phyloP scores from a whole-genome alignment of 2,113 vertebrate species.

The Paradoxurus hermaphroditus region DNA sequence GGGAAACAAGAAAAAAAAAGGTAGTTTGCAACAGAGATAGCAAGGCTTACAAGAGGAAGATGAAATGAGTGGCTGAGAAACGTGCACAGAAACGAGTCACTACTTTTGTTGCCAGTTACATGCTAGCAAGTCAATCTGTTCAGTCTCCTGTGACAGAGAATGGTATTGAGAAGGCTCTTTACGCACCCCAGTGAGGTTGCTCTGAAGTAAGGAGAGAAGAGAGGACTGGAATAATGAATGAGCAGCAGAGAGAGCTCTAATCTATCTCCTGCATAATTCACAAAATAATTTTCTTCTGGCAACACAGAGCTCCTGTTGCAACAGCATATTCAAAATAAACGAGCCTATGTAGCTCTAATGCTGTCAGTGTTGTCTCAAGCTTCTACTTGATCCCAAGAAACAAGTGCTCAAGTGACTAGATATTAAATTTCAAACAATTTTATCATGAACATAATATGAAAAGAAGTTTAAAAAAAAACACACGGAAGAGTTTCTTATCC shows the following conservation, averaged over 20 bases:
- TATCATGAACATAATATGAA: not conserved
- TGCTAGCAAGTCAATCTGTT: not conserved
- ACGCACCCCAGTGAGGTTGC: not conserved
- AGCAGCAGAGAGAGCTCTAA: not conserved
- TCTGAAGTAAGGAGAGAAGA: slow-evolving; percentile 21
- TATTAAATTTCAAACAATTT: slow-evolving; percentile 45
- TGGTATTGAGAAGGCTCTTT: not conserved
- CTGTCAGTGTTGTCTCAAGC: not conserved
- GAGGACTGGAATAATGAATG: not conserved
- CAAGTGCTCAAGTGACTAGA: not conserved
- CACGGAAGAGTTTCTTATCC: not conserved
- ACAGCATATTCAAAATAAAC: slow-evolving; percentile 45
- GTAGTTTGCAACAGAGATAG: not conserved
- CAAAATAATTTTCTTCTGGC: slow-evolving; percentile 35
- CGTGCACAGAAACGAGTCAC: not conserved
- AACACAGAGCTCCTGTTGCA: slow-evolving; percentile 36
- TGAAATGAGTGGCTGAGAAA: slow-evolving; percentile 41
- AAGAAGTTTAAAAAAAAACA: not conserved
- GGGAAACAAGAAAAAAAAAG: not conserved
- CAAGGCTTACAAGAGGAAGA: slow-evolving; percentile 13
- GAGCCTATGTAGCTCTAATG: not conserved
- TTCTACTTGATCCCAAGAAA: not conserved
- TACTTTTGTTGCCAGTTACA: slow-evolving; percentile 14
- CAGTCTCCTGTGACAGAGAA: not conserved
- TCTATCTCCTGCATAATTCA: slow-evolving; percentile 4